Evolutionary conservation across 2,888 invertebrate genomes (phyloP), one percentile per base, ranked within the genome.

Genomic region (Nephrocerus scutellatus): DNA sequence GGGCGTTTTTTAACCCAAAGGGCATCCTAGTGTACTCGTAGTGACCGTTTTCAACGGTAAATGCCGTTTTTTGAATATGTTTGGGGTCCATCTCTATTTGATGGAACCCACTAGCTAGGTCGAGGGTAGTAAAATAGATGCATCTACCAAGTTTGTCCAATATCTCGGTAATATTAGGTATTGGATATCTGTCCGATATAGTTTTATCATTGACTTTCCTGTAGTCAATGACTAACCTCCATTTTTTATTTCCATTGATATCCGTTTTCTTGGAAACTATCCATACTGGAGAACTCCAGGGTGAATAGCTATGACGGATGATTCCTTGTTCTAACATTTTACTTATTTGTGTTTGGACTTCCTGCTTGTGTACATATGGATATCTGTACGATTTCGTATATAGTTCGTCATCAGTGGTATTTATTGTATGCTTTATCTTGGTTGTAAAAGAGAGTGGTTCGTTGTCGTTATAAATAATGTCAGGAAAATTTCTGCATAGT

Each of bases 1-100:
- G 67, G 2, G 66, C 63, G 39, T 62, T 65, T 51, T 59, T 61
- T 8, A 70, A 53, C 3, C 59, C 65, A 43, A 66, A 60, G 1
- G 60, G 60, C 59, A 64, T 59, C 6, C 46, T 18, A 7, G 30
- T 26, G 22, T 37, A 51, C 21, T 49, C 41, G 12, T 41, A 48
- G 14, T 50, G 42, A 5, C 41, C 46, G 4, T 24, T 24, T 15
- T 15, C 22, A 10, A n/a, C n/a, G n/a, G n/a, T n/a, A n/a, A n/a
- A n/a, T n/a, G n/a, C n/a, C n/a, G n/a, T n/a, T n/a, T n/a, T n/a
- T n/a, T n/a, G n/a, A n/a, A n/a, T n/a, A n/a, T n/a, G n/a, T n/a
- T n/a, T n/a, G n/a, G n/a, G n/a, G n/a, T n/a, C n/a, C n/a, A n/a
- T n/a, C n/a, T n/a, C n/a, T n/a, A n/a, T n/a, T n/a, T n/a, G n/a